Evolutionary conservation across 2,797 vertebrate species (phyloP).

Genomic region (Mormyrus proboscirostris): DNA sequence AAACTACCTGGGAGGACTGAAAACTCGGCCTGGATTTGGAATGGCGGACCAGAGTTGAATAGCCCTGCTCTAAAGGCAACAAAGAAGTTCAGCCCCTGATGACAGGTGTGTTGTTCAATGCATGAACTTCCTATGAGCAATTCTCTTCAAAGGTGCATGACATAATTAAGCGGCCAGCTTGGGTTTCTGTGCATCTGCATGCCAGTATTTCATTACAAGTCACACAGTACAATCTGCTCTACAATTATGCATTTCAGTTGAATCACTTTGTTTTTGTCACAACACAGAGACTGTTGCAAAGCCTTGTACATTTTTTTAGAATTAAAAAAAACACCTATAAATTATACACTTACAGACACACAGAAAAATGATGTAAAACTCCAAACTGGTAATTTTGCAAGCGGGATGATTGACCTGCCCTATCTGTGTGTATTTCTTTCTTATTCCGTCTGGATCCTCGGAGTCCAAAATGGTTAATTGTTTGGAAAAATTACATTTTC

Average conservation of each 20-base stretch:
- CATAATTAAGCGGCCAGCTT: neutral
- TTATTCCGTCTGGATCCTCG: neutral
- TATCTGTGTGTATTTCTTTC: neutral
- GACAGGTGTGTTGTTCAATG: neutral
- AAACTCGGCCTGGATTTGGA: neutral
- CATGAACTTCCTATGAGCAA: neutral
- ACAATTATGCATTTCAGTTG: neutral
- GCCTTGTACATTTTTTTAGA: neutral
- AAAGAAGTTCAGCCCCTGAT: neutral
- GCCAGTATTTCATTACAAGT: neutral
- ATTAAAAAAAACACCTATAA: neutral
- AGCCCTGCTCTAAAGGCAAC: neutral
- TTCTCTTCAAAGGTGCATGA: neutral
- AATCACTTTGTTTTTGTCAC: neutral
- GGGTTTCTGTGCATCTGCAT: neutral
- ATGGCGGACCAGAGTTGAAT: neutral
- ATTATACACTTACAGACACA: neutral
- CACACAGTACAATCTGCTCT: neutral
- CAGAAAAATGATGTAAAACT: neutral
- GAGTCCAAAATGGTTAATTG: neutral
- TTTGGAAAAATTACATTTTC: neutral
- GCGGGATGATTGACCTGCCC: neutral
- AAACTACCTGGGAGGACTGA: neutral
- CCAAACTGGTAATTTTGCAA: neutral
- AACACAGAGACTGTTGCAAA: neutral